Evolutionary conservation across 2,888 invertebrate genomes (phyloP).

Genomic region (Yponomeuta malinellus): DNA sequence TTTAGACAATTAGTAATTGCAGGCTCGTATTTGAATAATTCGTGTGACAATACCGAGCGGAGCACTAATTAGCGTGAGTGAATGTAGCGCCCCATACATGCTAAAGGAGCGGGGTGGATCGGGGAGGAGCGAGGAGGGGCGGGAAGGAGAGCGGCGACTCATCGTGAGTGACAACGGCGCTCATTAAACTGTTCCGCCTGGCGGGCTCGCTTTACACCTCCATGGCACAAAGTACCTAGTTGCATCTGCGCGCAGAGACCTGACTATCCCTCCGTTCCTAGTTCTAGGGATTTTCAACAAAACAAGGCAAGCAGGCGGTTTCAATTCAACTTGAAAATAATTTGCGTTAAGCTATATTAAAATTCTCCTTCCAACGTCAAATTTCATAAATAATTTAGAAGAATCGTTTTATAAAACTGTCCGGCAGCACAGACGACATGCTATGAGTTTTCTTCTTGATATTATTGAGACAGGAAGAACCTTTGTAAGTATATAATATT

Average conservation of each 20-base stretch:
- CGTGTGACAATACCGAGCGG: background rate
- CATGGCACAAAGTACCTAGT: background rate
- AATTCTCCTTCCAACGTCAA: too few species aligned
- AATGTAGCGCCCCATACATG: background rate
- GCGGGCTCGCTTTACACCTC: background rate
- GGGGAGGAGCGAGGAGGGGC: too few species aligned
- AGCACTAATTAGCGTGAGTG: background rate
- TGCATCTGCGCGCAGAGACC: background rate
- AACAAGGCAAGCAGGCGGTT: too few species aligned
- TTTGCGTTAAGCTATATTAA: too few species aligned
- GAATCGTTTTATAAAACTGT: too few species aligned
- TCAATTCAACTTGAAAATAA: too few species aligned
- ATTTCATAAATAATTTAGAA: too few species aligned
- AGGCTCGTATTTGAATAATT: background rate
- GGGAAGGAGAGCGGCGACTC: too few species aligned
- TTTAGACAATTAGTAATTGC: background rate
- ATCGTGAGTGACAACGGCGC: background rate
- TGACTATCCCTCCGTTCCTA: background rate
- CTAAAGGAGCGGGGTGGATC: background rate
- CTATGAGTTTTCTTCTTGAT: too few species aligned
- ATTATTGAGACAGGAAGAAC: too few species aligned
- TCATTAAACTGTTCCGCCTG: background rate
- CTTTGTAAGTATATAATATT: background rate
- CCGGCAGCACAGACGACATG: too few species aligned
- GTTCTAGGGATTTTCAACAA: too few species aligned